Percentiles rank a stretch among this genome's conserved stretches.
These are phyloP conservation scores for Machimus rusticus DNA, from an alignment of 2,888 invertebrate species.

Conservation along the genomic window DNA sequence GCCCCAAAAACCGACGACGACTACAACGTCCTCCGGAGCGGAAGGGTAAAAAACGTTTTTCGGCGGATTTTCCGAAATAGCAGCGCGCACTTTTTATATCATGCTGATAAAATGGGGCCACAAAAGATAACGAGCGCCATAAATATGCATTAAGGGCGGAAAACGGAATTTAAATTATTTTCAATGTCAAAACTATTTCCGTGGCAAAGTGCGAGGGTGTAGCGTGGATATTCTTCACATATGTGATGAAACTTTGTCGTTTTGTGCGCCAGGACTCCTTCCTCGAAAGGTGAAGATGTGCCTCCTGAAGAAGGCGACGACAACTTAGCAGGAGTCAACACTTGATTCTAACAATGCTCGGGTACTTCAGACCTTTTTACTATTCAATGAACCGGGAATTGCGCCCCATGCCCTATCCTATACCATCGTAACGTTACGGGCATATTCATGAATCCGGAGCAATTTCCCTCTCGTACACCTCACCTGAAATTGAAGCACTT, in stretches of 20 bases:
- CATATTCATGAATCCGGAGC: background rate
- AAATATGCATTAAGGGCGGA: background rate
- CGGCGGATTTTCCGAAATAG: background rate
- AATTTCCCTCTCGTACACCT: background rate
- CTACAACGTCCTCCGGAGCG: too few species aligned
- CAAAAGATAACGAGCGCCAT: background rate
- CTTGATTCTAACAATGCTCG: background rate
- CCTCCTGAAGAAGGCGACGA: background rate
- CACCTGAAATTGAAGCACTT: background rate
- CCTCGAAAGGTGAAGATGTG: background rate
- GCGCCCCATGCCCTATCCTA: background rate
- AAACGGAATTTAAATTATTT: background rate
- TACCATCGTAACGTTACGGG: background rate
- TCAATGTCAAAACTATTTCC: background rate
- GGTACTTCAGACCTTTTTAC: background rate
- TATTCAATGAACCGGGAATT: background rate
- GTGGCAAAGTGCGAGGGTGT: background rate
- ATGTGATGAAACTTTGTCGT: background rate
- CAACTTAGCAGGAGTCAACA: background rate
- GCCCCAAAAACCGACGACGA: too few species aligned
- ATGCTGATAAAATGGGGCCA: background rate
- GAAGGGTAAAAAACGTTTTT: background rate
- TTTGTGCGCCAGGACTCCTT: background rate
- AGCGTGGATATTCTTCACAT: background rate
- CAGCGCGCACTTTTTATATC: background rate